Conservation (phyloP, 2,113 vertebrate species). For the Trogon surrucura region DNA sequence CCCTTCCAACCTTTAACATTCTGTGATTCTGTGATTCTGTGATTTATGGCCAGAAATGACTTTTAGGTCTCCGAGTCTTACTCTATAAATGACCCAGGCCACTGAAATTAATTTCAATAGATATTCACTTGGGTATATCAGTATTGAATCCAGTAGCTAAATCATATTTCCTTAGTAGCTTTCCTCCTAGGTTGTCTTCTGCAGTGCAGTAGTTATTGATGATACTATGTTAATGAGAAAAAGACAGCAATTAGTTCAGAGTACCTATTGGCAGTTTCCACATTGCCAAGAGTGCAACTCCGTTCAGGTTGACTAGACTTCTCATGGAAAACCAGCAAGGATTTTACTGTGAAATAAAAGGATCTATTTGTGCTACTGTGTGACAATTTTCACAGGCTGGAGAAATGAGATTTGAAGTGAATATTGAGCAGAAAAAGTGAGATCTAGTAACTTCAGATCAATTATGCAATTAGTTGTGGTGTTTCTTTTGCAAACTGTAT, state of each 20-base stretch:
- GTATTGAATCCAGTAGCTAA: not conserved
- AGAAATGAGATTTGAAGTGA: not conserved
- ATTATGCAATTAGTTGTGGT: not conserved
- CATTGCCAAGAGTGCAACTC: not conserved
- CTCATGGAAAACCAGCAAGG: not conserved
- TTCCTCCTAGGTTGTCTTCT: not conserved
- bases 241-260: not conserved
- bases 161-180: not conserved
- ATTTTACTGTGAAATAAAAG: not conserved
- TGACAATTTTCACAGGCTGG: not conserved
- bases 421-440: not conserved
- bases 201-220: rapidly evolving
- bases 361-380: not conserved
- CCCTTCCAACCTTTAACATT: too few relatives aligned
- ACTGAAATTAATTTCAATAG: not conserved
- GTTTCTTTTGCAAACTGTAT: not conserved
- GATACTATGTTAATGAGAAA: not conserved
- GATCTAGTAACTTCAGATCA: not conserved
- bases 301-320: not conserved
- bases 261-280: not conserved
- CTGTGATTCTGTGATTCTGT: too few relatives aligned
- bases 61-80: not conserved
- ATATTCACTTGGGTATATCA: not conserved
- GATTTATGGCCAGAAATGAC: not conserved
- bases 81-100: not conserved